Conservation (phyloP, 2,113 vertebrate species). For the Pelvicachromis taeniatus region DNA sequence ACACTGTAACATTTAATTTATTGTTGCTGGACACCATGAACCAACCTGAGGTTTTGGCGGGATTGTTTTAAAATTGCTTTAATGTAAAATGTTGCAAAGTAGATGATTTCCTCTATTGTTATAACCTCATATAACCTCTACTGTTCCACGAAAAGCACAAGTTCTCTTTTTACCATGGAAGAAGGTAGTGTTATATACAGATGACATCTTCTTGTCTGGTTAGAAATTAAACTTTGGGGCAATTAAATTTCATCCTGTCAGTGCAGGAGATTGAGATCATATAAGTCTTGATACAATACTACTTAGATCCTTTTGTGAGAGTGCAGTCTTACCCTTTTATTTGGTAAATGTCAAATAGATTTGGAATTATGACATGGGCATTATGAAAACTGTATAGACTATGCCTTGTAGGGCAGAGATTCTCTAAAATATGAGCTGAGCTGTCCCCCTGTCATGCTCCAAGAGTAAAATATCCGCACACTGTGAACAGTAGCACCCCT, state of each 20-base stretch:
- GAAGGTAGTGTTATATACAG: neutral
- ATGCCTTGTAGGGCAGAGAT: neutral
- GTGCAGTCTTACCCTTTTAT: neutral
- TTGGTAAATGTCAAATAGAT: neutral
- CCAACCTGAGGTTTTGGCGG: neutral
- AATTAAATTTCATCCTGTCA: neutral
- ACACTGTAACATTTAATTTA: neutral
- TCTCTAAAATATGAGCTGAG: neutral
- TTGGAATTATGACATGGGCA: neutral
- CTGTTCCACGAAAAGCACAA: neutral
- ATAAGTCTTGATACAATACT: too few species aligned
- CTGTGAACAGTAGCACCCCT: neutral
- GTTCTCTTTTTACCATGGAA: neutral
- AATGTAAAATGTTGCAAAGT: neutral
- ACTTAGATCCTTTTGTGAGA: neutral
- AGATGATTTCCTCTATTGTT: neutral
- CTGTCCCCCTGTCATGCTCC: neutral
- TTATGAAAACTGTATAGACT: neutral
- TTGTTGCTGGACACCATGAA: neutral
- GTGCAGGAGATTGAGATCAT: neutral
- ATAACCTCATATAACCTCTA: neutral
- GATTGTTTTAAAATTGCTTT: neutral
- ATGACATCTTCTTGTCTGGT: neutral
- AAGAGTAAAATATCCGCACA: neutral
- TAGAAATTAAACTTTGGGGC: neutral